Base-by-base conservation (phyloP, 1,140 invertebrate species). In the Leptopilina clavipes region DNA sequence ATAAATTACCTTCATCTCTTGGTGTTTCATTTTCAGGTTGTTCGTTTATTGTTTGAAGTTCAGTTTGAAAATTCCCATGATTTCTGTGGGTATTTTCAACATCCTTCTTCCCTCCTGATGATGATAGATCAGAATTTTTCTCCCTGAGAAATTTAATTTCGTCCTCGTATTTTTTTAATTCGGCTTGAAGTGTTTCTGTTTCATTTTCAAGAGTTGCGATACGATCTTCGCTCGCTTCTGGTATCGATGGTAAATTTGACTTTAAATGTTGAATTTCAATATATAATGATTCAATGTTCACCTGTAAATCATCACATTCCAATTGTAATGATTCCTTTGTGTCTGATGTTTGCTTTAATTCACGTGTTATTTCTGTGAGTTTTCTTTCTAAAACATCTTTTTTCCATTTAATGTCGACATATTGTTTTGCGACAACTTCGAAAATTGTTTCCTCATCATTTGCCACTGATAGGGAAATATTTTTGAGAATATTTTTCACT, bases 141-240 rank as follows among this genome's bases (percentile, higher is more conserved):
- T 86, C 87, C 81, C 91, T 91, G 17, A 93, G 81, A 37, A 89
- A 87, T 72, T 92, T 88, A 54, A 93, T 91, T 80, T 94, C 92
- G 18, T 88, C 82, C 83, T 91, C 91, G 1, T 94, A 83, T 3
- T 82, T 82, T 18, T 81, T 86, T 17, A 88, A 74, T 37, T 90
- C 84, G 17, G 86, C 86, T 0, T 84, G 80, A 12, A 90, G 81
- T 0, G 85, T 87, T 72, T 90, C 89, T 1, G 85, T 84, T 73
- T 90, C 89, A 6, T 82, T 87, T 76, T 90, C 89, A 22, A 90
- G 72, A 0, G 83, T 86, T 1, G 86, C 88, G 0, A 89, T 84
- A 7, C 83, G 81, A 75, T 90, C 90, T 71, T 91, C 90, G 72
- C 83, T 90, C 0, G 83, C 87, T 77, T 91, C 90, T 0, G 89